A percentile compares a stretch with the other conserved stretches of the same genome.
These are phyloP conservation scores for Sorex araneus DNA, from an alignment of 2,113 vertebrate species.

Conservation along the genomic window DNA sequence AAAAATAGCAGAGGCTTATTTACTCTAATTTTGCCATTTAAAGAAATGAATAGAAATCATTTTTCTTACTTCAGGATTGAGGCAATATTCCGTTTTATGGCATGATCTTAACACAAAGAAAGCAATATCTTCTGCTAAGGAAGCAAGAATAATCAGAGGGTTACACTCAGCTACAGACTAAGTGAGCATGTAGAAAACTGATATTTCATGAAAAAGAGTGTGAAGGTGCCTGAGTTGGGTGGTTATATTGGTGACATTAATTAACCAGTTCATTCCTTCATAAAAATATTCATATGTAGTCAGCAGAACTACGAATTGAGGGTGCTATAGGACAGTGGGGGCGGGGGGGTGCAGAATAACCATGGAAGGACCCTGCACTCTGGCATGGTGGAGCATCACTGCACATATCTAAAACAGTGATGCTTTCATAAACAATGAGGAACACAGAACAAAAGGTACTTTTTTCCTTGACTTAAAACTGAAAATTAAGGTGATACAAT, in stretches of 20 bases:
- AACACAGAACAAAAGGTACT: not conserved
- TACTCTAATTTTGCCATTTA: too few relatives aligned
- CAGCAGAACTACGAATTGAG: too few relatives aligned
- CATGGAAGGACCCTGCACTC: too few relatives aligned
- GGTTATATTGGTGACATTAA: not conserved
- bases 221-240: not conserved
- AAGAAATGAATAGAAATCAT: too few relatives aligned
- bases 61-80: not conserved
- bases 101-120: not conserved
- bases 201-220: not conserved
- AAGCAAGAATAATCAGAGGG: not conserved
- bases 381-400: too few relatives aligned
- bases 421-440: too few relatives aligned
- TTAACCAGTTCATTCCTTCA: not conserved
- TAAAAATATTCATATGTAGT: too few relatives aligned
- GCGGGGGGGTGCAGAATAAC: too few relatives aligned
- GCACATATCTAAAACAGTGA: too few relatives aligned
- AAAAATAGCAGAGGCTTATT: too few relatives aligned
- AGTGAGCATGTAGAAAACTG: not conserved
- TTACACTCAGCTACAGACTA: not conserved
- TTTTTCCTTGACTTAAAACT: not conserved
- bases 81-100: not conserved
- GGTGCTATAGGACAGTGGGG: too few relatives aligned
- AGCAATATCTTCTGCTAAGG: not conserved
- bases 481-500: not conserved